Evolutionary conservation across 2,113 vertebrate species (phyloP), one percentile per base, ranked within the genome.

Genomic region (Cyprinodon tularosa): DNA sequence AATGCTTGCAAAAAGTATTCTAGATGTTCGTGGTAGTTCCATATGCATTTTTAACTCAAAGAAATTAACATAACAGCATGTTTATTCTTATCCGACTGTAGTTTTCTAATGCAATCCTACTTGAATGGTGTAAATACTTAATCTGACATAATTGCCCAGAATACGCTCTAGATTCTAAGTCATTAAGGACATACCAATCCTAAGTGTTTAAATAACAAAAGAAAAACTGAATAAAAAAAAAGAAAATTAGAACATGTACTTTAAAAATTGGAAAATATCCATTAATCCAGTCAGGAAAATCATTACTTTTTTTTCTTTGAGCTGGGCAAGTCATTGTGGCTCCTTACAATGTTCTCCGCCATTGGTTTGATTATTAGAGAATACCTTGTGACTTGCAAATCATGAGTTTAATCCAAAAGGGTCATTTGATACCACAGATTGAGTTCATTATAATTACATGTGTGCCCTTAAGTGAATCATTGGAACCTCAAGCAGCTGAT

Each of bases 341-440:
- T 64, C 7, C 7, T 77, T 45, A 12, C 66, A 13, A 13, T 37
- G 60, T 14, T 12, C 4, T 0, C 60, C 7, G 59, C 66, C 37
- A 69, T 50, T 11, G 66, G 0, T 60, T n/a, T 47, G 9, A 12
- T 62, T 20, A 14, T n/a, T 20, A 47, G 14, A 42, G 40, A 5
- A n/a, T 44, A 38, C 47, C 45, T 10, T 64, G 45, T 72, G 62
- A 72, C 62, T 64, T 15, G 45, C 9, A 50, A 40, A 64, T 15
- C 62, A 63, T 39, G 47, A 22, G 45, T 15, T 39, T n/a, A 57
- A 40, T 29, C 29, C 50, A 29, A 44, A 45, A 59, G 17, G 40
- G 8, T n/a, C 12, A 29, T 22, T 47, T 29, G 44, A 37, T 14
- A 62, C 10, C 50, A 22, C 22, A 40, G 45, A 39, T 36, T 15